Percentiles rank a stretch among this genome's conserved stretches.
Evolutionary conservation across 2,888 invertebrate genomes (phyloP).

Genomic region (Ctenicera cuprea): DNA sequence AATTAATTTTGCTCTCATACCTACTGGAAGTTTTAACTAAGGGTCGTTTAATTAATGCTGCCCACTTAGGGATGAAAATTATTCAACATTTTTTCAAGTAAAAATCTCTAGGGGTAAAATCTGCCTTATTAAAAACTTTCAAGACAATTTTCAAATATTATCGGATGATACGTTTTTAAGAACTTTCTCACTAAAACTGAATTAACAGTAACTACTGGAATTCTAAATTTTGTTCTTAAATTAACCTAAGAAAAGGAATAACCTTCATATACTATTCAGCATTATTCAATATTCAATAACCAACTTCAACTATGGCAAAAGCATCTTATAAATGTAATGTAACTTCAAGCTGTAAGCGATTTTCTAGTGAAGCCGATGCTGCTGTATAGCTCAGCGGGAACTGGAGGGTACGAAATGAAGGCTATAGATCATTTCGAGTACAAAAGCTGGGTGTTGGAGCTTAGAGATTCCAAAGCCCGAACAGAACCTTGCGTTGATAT

Average conservation of each 20-base stretch:
- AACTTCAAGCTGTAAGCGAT: constrained; percentile 58
- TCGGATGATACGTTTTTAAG: too few species aligned
- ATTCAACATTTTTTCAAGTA: background rate
- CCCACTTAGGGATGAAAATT: background rate
- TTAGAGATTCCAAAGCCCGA: constrained; percentile 50
- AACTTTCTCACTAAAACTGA: too few species aligned
- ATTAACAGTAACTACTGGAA: too few species aligned
- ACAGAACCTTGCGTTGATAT: constrained; percentile 44
- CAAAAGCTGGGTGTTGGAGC: constrained; percentile 62
- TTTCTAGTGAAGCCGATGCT: constrained; percentile 56
- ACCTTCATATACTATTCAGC: too few species aligned
- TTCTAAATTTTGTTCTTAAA: too few species aligned
- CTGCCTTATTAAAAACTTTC: too few species aligned
- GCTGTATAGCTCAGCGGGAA: constrained; percentile 57
- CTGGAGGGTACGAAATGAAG: constrained; percentile 65
- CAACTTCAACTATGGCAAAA: too few species aligned
- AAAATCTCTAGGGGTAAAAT: too few species aligned
- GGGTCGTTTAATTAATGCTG: background rate
- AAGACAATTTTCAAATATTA: too few species aligned
- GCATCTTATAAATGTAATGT: constrained; percentile 13
- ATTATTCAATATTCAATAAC: too few species aligned
- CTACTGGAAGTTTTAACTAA: background rate
- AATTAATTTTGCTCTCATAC: constrained; percentile 1
- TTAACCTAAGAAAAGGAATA: too few species aligned
- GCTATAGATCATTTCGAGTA: constrained; percentile 69